Percentiles rank a stretch among this genome's conserved stretches.
Conservation (phyloP, 2,888 invertebrate species). For the Drosophila fulvimacula region DNA sequence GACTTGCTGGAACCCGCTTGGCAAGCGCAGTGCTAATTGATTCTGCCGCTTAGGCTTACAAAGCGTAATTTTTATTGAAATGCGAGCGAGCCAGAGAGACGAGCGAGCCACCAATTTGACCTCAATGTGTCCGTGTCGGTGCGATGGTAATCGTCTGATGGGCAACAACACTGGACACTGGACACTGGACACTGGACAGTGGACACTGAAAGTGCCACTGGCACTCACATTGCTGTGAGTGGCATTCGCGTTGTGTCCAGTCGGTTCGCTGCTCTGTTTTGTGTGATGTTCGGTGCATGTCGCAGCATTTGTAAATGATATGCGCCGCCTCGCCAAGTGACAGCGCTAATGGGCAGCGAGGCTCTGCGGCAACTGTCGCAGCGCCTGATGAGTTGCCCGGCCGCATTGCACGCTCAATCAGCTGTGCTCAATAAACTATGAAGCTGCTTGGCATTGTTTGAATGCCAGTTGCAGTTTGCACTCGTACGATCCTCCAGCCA, state of each 20-base stretch:
- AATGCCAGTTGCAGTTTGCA: constrained; percentile 38
- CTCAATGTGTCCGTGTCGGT: constrained; percentile 33
- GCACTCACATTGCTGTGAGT: neutral
- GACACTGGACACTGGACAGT: neutral
- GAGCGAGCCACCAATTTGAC: constrained; percentile 29
- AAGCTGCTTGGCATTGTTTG: constrained; percentile 66
- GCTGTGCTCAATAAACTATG: constrained; percentile 67
- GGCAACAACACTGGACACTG: constrained; percentile 18
- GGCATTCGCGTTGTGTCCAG: constrained; percentile 25
- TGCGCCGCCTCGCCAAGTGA: constrained; percentile 59
- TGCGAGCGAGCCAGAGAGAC: constrained; percentile 22
- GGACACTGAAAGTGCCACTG: neutral
- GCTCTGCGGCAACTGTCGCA: constrained; percentile 17
- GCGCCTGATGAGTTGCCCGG: constrained; percentile 32
- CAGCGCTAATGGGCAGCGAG: constrained; percentile 64
- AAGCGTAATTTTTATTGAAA: constrained; percentile 64
- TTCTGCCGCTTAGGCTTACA: constrained; percentile 68
- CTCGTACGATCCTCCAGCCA: too few relatives aligned
- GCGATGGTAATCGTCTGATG: constrained; percentile 50
- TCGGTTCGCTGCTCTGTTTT: constrained; percentile 44
- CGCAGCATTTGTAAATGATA: constrained; percentile 70
- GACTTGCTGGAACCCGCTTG: constrained; percentile 7
- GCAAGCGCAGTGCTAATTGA: constrained; percentile 66
- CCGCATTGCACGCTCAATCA: constrained; percentile 62
- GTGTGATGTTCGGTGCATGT: constrained; percentile 59